These are phyloP conservation scores for Rynchops niger DNA, from an alignment of 2,113 vertebrate species.

Conservation along the genomic window DNA sequence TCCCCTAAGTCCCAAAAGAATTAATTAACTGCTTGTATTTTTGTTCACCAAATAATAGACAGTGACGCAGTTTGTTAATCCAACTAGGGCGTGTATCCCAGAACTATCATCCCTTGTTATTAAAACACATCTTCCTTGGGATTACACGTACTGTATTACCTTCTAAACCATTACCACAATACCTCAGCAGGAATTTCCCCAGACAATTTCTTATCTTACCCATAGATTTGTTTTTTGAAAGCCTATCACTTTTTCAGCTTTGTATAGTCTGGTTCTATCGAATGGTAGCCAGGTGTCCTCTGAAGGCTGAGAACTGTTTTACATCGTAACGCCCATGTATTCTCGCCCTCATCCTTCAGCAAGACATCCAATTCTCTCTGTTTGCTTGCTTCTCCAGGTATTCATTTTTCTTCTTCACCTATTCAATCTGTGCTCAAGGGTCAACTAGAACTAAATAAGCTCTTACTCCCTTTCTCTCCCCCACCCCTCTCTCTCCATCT, in stretches of 20 bases:
- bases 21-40: constrained; percentile 64
- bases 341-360: not conserved
- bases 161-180: not conserved
- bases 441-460: not conserved
- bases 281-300: not conserved
- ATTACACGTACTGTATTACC: not conserved
- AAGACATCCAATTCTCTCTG: not conserved
- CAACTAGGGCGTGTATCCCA: constrained; percentile 5
- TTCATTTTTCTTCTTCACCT: not conserved
- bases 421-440: not conserved
- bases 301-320: not conserved
- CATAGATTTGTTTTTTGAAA: not conserved
- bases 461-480: not conserved
- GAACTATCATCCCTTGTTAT: constrained; percentile 7
- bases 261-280: not conserved
- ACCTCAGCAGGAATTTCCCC: not conserved
- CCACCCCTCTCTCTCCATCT: not conserved
- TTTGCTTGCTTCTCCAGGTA: not conserved
- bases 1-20: constrained; percentile 3
- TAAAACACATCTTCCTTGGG: constrained; percentile 1
- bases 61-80: constrained; percentile 23
- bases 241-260: not conserved
- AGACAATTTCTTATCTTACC: not conserved
- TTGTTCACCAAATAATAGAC: constrained; percentile 36
- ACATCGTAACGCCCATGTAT: fast-evolving